phyloP scores from a whole-genome alignment of 2,797 vertebrate species.

The Clarias laeviceps region DNA sequence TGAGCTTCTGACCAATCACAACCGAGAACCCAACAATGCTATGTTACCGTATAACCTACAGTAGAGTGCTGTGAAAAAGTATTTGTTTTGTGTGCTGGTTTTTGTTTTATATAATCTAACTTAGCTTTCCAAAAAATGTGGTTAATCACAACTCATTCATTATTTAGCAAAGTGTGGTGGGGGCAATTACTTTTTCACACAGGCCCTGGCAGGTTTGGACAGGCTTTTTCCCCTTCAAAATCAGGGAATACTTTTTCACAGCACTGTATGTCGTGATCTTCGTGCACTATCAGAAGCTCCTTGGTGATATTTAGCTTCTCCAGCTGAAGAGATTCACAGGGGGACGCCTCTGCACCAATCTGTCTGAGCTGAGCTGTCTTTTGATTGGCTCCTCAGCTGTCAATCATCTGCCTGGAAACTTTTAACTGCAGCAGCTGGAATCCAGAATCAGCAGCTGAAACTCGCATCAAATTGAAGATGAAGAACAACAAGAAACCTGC shows the following conservation, averaged over 20 bases:
- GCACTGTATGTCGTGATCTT: not conserved
- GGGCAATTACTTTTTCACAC: too few relatives aligned
- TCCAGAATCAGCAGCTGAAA: conserved; percentile 56
- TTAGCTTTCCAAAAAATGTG: too few relatives aligned
- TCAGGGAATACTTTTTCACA: too few relatives aligned
- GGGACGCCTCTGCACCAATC: conserved; percentile 20
- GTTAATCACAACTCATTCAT: too few relatives aligned
- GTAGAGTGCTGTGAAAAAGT: too few relatives aligned
- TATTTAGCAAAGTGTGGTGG: too few relatives aligned
- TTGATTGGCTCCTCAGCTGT: conserved; percentile 44
- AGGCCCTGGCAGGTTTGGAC: too few relatives aligned
- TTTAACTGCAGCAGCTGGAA: conserved; percentile 70
- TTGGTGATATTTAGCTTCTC: not conserved
- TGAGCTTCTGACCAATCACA: not conserved
- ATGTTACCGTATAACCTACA: too few relatives aligned
- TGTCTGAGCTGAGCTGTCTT: conserved; percentile 17
- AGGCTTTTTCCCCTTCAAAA: too few relatives aligned
- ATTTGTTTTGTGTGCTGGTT: too few relatives aligned
- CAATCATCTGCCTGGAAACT: conserved; percentile 59
- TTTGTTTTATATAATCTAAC: too few relatives aligned
- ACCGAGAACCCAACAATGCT: not conserved
- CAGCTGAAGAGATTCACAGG: not conserved
- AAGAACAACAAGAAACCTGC: conserved; percentile 8
- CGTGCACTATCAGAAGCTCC: too few relatives aligned
- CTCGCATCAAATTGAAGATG: conserved; percentile 44